phyloP scores from a whole-genome alignment of 2,113 vertebrate species.

The Arizona elegans region DNA sequence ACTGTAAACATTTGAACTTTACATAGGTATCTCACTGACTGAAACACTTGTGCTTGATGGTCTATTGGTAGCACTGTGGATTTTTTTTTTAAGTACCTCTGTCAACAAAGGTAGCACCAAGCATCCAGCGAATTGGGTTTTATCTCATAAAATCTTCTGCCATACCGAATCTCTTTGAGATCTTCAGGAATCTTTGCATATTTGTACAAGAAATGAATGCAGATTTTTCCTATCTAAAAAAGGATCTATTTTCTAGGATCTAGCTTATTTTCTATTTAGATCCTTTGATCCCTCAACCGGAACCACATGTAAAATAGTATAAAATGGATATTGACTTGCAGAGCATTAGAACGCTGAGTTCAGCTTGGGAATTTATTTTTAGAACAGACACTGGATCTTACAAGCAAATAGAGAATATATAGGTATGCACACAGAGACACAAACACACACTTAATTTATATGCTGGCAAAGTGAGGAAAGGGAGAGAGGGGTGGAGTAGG shows the following conservation, averaged over 20 bases:
- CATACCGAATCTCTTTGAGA: background rate
- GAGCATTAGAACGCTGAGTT: background rate
- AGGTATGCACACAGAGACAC: background rate
- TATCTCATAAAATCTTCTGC: background rate
- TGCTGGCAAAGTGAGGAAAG: background rate
- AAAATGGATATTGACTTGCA: background rate
- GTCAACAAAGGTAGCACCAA: background rate
- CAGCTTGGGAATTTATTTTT: background rate
- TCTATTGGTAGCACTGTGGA: background rate
- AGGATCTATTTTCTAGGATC: background rate
- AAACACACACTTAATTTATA: background rate
- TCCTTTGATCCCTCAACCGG: background rate
- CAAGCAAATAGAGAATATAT: background rate
- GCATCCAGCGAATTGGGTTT: background rate
- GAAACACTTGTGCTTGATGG: background rate
- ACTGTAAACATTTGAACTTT: background rate
- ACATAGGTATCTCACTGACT: background rate
- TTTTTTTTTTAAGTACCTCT: background rate
- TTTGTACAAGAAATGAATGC: background rate
- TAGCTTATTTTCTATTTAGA: background rate
- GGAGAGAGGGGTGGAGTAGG: too few species aligned
- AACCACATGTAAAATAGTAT: background rate
- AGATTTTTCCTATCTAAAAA: background rate
- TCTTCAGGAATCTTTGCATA: background rate
- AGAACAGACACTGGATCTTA: background rate